phyloP scores from a whole-genome alignment of 2,113 vertebrate genomes.

The Mastomys coucha region DNA sequence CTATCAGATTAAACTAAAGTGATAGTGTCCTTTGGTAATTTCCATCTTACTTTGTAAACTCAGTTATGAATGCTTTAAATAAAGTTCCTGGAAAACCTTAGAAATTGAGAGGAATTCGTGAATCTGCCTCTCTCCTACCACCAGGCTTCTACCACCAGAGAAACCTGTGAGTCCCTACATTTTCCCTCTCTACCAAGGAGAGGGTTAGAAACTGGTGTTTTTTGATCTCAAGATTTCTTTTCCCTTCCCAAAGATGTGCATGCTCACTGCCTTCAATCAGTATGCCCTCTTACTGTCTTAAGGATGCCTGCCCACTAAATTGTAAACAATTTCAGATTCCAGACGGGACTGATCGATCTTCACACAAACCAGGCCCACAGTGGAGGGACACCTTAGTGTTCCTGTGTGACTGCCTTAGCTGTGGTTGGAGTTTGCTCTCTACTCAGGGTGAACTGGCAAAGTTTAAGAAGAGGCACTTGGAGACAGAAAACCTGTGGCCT shows the following conservation, averaged over 20 bases:
- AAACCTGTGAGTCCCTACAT: slow-evolving; percentile 64
- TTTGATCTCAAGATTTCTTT: slow-evolving; percentile 82
- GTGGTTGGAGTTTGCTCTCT: background rate
- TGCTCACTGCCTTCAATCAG: slow-evolving; percentile 74
- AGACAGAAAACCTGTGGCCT: background rate
- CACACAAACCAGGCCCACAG: slow-evolving; percentile 75
- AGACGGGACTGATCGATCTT: slow-evolving; percentile 79
- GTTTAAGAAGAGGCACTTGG: background rate
- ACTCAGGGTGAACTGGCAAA: slow-evolving; percentile 7
- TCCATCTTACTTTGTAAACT: slow-evolving; percentile 70
- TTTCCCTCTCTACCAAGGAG: slow-evolving; percentile 79
- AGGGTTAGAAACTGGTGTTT: slow-evolving; percentile 79
- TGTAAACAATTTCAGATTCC: slow-evolving; percentile 84
- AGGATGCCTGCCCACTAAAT: slow-evolving; percentile 85
- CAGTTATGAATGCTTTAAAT: slow-evolving; percentile 50
- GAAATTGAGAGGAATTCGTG: slow-evolving; percentile 41
- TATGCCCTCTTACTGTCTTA: slow-evolving; percentile 85
- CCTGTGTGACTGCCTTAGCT: slow-evolving; percentile 29
- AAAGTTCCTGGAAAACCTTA: slow-evolving; percentile 60
- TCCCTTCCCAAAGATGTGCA: slow-evolving; percentile 61
- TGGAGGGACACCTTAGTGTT: slow-evolving; percentile 76
- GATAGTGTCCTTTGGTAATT: slow-evolving; percentile 39
- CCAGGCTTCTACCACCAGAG: slow-evolving; percentile 73
- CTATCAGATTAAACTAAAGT: slow-evolving; percentile 60
- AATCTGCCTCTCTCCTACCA: slow-evolving; percentile 37